Evolutionary conservation across 1,140 invertebrate species (phyloP).

Genomic region (Sinonovacula constricta): DNA sequence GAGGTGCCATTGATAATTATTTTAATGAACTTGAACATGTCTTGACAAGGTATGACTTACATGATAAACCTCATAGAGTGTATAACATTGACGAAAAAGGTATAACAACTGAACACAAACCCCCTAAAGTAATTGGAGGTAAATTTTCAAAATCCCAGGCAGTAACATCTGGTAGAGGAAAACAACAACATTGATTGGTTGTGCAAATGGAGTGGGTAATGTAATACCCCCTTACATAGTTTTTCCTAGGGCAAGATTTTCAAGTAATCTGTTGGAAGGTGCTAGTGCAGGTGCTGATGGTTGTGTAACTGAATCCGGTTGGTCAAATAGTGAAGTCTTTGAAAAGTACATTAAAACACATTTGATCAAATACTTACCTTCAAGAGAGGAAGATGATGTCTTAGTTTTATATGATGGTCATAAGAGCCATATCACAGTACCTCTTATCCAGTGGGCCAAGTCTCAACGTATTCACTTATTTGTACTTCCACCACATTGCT

Average conservation of each 20-base stretch:
- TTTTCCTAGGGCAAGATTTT: conserved; percentile 74
- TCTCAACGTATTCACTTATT: conserved; percentile 46
- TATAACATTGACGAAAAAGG: conserved; percentile 79
- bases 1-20: conserved; percentile 1
- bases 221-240: conserved; percentile 75
- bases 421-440: conserved; percentile 32
- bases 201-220: conserved; percentile 72
- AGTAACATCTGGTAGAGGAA: conserved; percentile 75
- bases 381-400: neutral
- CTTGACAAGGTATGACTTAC: conserved; percentile 51
- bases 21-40: conserved; percentile 2
- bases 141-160: conserved; percentile 52
- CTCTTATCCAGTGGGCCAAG: conserved; percentile 48
- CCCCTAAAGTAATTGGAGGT: conserved; percentile 15
- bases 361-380: conserved; percentile 33
- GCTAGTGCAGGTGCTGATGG: conserved; percentile 37
- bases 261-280: conserved; percentile 56
- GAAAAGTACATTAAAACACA: conserved; percentile 40
- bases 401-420: conserved; percentile 50
- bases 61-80: conserved; percentile 66
- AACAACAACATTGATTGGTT: conserved; percentile 76
- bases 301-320: conserved; percentile 37
- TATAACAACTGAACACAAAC: conserved; percentile 73
- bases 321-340: conserved; percentile 53
- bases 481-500: conserved; percentile 37